Conservation (phyloP, 2,797 vertebrate genomes). For the Neopelma chrysocephalum region DNA sequence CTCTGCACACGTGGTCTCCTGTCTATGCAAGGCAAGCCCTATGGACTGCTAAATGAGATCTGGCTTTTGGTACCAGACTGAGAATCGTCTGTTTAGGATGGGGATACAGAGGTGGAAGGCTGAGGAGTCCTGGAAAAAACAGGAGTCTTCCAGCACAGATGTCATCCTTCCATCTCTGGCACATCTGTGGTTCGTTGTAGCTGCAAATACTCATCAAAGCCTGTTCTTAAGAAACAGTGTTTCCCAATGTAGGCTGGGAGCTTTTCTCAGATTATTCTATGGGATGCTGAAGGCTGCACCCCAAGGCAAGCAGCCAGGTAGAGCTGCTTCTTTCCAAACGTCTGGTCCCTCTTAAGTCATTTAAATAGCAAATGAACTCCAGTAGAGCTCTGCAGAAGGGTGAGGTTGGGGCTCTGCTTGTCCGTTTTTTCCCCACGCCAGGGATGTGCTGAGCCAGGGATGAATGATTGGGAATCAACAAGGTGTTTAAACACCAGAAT, state of each 20-base stretch:
- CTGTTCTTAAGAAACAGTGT: neutral
- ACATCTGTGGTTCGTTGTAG: neutral
- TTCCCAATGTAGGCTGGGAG: neutral
- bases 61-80: neutral
- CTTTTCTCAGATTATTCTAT: neutral
- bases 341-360: neutral
- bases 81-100: neutral
- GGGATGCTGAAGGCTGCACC: neutral
- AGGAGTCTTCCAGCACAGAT: neutral
- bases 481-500: conserved; percentile 88
- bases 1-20: neutral
- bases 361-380: conserved; percentile 3
- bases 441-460: conserved; percentile 70
- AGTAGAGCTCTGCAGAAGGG: neutral
- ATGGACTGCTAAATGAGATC: neutral
- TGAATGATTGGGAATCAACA: conserved; percentile 87
- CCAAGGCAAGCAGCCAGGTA: neutral
- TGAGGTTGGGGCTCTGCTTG: neutral
- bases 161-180: neutral
- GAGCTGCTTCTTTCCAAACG: neutral
- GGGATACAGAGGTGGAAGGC: neutral
- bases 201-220: neutral
- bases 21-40: neutral
- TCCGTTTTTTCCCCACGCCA: conserved; percentile 56
- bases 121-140: neutral